These are phyloP conservation scores for Drosophila anomalata DNA, from an alignment of 2,888 invertebrate genomes.

Conservation along the genomic window DNA sequence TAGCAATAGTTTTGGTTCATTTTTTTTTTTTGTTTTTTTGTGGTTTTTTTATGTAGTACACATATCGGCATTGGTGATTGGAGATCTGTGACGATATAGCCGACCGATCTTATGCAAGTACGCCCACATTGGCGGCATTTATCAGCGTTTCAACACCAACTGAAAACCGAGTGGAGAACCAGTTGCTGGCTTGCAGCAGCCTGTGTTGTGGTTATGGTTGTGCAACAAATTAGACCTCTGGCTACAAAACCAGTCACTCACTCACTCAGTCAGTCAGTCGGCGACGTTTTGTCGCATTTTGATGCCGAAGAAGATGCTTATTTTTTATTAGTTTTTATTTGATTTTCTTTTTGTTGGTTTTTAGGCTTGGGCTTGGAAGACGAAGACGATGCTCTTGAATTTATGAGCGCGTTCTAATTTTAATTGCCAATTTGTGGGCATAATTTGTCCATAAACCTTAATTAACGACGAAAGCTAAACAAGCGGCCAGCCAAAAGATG, in stretches of 20 bases:
- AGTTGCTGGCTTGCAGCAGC: conserved; percentile 20
- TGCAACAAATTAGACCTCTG: conserved; percentile 54
- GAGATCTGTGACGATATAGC: conserved; percentile 8
- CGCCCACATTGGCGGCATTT: conserved; percentile 40
- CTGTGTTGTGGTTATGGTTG: conserved; percentile 40
- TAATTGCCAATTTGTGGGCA: conserved; percentile 80
- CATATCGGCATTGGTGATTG: background rate
- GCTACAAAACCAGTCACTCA: conserved; percentile 61
- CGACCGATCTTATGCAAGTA: conserved; percentile 36
- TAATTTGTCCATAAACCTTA: conserved; percentile 79
- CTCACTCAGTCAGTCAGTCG: conserved; percentile 48
- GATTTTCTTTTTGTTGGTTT: background rate
- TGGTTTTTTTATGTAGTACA: background rate
- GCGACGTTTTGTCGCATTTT: conserved; percentile 61
- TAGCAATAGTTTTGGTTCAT: background rate
- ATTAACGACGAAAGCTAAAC: conserved; percentile 75
- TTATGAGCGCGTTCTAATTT: conserved; percentile 78
- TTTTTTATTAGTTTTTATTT: conserved; percentile 45
- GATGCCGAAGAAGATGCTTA: conserved; percentile 40
- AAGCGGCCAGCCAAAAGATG: conserved; percentile 59
- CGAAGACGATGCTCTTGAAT: conserved; percentile 55
- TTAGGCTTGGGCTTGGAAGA: no score
- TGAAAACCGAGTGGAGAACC: conserved; percentile 26
- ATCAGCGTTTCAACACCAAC: conserved; percentile 34
- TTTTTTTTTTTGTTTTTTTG: background rate